A percentile compares a stretch with the other conserved stretches of the same genome.
phyloP scores from a whole-genome alignment of 1,140 invertebrate species.

The Drosophila lini region DNA sequence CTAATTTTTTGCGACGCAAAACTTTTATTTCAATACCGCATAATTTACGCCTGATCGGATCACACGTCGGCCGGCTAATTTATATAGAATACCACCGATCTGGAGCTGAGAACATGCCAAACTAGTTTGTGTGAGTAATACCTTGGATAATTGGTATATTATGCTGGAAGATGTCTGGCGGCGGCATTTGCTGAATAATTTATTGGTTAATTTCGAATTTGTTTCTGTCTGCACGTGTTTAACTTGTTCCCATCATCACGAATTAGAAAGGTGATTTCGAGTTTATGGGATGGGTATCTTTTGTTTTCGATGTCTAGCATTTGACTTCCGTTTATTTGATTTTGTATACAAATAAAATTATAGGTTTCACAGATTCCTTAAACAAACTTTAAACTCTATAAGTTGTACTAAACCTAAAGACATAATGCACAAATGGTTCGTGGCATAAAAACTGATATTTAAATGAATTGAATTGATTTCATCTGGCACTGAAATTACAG shows the following conservation, averaged over 20 bases:
- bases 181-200: slow-evolving; percentile 25
- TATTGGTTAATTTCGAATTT: slow-evolving; percentile 16
- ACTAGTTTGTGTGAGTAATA: slow-evolving; percentile 41
- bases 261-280: slow-evolving; percentile 40
- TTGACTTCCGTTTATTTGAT: slow-evolving; percentile 17
- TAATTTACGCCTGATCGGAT: slow-evolving; percentile 39
- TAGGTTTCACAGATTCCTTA: neutral
- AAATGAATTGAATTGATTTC: neutral
- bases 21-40: slow-evolving; percentile 41
- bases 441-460: neutral
- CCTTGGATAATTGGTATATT: slow-evolving; percentile 22
- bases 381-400: neutral
- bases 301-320: neutral
- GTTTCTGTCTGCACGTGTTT: slow-evolving; percentile 42
- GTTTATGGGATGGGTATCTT: slow-evolving; percentile 14
- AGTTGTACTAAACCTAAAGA: no score
- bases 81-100: slow-evolving; percentile 40
- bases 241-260: slow-evolving; percentile 7
- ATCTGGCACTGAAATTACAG: neutral
- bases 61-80: slow-evolving; percentile 35
- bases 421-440: neutral
- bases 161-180: slow-evolving; percentile 26
- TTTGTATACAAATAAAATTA: neutral
- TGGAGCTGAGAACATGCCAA: slow-evolving; percentile 39
- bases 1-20: slow-evolving; percentile 54